phyloP scores from a whole-genome alignment of 1,140 invertebrate species.

The Aphelenchoides besseyi region DNA sequence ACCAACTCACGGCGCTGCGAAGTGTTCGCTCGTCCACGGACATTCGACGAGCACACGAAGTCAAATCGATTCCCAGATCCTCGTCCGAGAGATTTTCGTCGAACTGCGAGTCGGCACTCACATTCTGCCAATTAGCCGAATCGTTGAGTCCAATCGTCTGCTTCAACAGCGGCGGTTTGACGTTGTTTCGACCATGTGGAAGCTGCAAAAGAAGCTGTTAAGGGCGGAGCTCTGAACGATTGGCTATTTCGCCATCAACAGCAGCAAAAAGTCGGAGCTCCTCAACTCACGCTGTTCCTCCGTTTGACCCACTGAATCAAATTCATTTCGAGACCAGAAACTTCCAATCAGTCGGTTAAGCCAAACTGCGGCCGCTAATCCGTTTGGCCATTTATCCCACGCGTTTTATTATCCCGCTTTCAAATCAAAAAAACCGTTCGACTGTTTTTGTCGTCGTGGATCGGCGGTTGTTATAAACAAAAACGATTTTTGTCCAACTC shows the following conservation, averaged over 20 bases:
- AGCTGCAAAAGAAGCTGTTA: neutral
- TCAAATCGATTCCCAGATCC: conserved; percentile 28
- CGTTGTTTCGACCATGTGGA: neutral
- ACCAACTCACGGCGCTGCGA: too few species aligned
- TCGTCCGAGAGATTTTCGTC: conserved; percentile 30
- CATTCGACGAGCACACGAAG: conserved; percentile 19
- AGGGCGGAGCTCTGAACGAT: too few species aligned
- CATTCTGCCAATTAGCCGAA: conserved; percentile 12
- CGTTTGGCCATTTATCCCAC: too few species aligned
- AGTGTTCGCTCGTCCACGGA: conserved; percentile 43
- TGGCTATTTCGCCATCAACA: too few species aligned
- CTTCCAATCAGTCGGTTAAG: too few species aligned
- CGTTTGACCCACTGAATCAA: neutral
- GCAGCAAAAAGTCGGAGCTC: too few species aligned
- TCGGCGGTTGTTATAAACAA: too few species aligned
- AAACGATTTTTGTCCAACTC: too few species aligned
- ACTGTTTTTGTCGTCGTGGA: too few species aligned
- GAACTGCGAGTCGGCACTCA: conserved; percentile 29
- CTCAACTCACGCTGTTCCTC: conserved; percentile 1
- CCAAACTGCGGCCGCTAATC: too few species aligned
- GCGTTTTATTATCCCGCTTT: too few species aligned
- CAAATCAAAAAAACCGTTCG: too few species aligned
- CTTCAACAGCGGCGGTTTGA: conserved; percentile 13
- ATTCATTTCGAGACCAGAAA: neutral
- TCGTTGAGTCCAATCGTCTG: neutral